Evolutionary conservation across 2,113 vertebrate species (phyloP), one percentile per base, ranked within the genome.

Genomic region (Abramis brama): DNA sequence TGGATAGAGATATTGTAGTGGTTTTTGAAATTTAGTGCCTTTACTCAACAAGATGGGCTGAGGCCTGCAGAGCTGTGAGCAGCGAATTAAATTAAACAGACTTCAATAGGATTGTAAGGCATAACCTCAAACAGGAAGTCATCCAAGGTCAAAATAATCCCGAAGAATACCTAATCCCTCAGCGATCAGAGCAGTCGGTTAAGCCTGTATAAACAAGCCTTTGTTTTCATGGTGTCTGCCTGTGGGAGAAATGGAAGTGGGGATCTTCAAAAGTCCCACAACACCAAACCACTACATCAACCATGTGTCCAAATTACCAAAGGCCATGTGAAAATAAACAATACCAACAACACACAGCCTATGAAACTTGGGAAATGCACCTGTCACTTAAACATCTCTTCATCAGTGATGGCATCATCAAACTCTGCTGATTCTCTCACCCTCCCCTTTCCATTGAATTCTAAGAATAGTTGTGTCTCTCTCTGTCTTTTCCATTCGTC

Each of bases 401-500:
- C 25, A 45, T 57, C 62, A 11, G 74, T 17, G 39, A 39, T 23
- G n/a, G 17, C 8, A 62, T 52, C 64, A 75, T 55, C 83, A 59
- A 62, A 43, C 79, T 79, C 62, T 47, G 55, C 17, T 36, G n/a
- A 68, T 62, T 85, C 66, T 81, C 68, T 78, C 17, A 27, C 76
- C 90, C 59, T 71, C 78, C 82, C 52, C 80, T 89, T 77, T 86
- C 85, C 70, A 86, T 74, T 86, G 55, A 84, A 86, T 90, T 82
- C 89, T 91, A 91, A 92, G 90, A 92, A 94, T 90, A 91, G 90
- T 90, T 47, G 2, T 11, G 57, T 77, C 78, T 83, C 83, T 81
- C 78, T 83, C 83, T 79, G n/a, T 87, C 89, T 87, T 89, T 90
- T 91, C 87, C 87, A 87, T 92, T 92, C 79, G 85, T 86, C 66